Percentiles rank a stretch among this genome's conserved stretches.
Evolutionary conservation across 1,140 invertebrate genomes (phyloP).

Genomic region (Cephus cinctus): DNA sequence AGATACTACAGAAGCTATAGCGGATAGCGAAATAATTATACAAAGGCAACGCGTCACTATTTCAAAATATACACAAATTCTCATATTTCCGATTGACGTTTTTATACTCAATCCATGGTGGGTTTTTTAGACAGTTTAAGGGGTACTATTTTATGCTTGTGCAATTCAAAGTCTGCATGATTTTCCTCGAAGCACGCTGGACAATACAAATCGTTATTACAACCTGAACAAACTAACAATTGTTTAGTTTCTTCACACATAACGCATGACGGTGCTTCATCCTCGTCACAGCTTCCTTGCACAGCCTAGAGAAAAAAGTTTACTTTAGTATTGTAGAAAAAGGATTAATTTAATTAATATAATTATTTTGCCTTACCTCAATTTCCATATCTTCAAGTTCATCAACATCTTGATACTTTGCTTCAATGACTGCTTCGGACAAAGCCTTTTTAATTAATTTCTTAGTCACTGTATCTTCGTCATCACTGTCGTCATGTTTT

Average conservation of each 20-base stretch:
- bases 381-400: conserved; percentile 35
- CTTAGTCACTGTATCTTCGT: conserved; percentile 31
- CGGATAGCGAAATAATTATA: no score
- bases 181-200: conserved; percentile 39
- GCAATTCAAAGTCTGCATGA: conserved; percentile 42
- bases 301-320: not conserved
- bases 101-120: conserved; percentile 10
- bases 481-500: conserved; percentile 26
- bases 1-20: no score
- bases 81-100: no score
- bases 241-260: conserved; percentile 38
- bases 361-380: conserved; percentile 17
- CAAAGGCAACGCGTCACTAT: no score
- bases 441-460: conserved; percentile 43
- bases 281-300: conserved; percentile 2
- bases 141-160: conserved; percentile 33
- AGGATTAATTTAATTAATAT: conserved; percentile 4
- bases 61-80: no score
- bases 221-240: conserved; percentile 36
- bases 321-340: not conserved
- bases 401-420: conserved; percentile 32
- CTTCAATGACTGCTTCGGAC: conserved; percentile 40
- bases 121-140: conserved; percentile 18
- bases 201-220: conserved; percentile 42
- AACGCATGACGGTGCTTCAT: conserved; percentile 29